phyloP scores from a whole-genome alignment of 2,888 invertebrate species.

The Lasioglossum zephyrum region DNA sequence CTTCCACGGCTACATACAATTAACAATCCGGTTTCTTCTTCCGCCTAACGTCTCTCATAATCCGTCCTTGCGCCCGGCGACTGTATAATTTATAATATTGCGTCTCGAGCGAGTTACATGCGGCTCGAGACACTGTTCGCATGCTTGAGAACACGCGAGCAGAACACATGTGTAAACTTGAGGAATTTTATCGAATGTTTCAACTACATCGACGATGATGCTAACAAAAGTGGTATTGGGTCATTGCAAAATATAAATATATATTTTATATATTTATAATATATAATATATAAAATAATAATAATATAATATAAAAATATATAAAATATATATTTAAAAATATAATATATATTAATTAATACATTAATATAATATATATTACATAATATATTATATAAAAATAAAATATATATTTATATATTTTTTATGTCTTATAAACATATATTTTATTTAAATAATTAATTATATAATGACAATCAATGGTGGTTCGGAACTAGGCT shows the following conservation, averaged over 20 bases:
- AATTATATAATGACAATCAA: background rate
- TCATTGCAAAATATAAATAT: no score
- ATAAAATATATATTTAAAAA: no score
- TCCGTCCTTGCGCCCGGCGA: background rate
- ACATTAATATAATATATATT: no score
- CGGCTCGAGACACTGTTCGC: background rate
- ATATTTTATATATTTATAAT: background rate
- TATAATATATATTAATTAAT: no score
- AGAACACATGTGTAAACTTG: background rate
- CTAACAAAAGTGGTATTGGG: background rate
- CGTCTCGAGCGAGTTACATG: background rate
- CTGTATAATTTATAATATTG: constrained; percentile 20
- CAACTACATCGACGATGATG: background rate
- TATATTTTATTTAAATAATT: background rate
- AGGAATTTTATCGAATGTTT: background rate
- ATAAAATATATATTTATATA: no score
- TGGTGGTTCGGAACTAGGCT: no score
- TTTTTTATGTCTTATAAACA: no score
- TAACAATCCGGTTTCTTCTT: constrained; percentile 42
- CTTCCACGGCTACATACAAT: constrained; percentile 27
- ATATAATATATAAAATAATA: no score
- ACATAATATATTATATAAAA: no score
- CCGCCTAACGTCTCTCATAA: constrained; percentile 16
- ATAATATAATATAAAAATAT: no score
- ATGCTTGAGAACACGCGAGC: background rate